Evolutionary conservation across 1,140 invertebrate species (phyloP), one percentile per base, ranked within the genome.

Genomic region (Streblospio benedicti): DNA sequence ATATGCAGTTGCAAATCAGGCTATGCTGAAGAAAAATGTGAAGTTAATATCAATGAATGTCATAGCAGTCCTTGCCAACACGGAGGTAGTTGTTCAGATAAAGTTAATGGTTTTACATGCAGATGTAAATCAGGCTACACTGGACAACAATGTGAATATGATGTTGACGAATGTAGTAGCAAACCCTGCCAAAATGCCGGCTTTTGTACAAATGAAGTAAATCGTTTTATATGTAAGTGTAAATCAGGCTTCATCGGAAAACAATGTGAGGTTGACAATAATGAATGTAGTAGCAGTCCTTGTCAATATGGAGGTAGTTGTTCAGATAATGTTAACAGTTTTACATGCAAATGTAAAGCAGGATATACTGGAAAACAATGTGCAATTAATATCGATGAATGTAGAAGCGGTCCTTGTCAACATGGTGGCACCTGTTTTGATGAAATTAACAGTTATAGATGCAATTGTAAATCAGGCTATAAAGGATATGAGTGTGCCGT

Each of bases 371-470:
- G 60, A 25, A 47, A 9, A 25, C 31, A 20, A 23, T 76, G 71
- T 67, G 70, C 74, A 52, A 92, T 89, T 27, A 96, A 97, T 73
- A 92, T 96, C 72, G 86, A 96, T 74, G 93, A 96, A 66, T 95
- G 91, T 69, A 92, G 91, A 64, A 91, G 87, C 44, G 87, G 89
- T 75, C 93, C 93, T 0, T 97, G 93, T 74, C 81, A 88, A 53
- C 93, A 96, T 72, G 89, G 89, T 0, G 94, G 91, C 0, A 90
- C 89, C 2, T 97, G 93, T 72, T 84, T 89, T 45, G 92, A 96
- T 63, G 47, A 62, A 30, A 60, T 69, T 20, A 67, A 73, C 43
- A 64, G 65, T 57, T 77, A 73, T 62, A 57, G 51, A 49, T 76
- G 74, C 64, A 57, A 65, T 50, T 76, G 74, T 61, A 57, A 85